Evolutionary conservation across 2,888 invertebrate genomes (phyloP), one percentile per base, ranked within the genome.

Genomic region (Agonopterix heracliana): DNA sequence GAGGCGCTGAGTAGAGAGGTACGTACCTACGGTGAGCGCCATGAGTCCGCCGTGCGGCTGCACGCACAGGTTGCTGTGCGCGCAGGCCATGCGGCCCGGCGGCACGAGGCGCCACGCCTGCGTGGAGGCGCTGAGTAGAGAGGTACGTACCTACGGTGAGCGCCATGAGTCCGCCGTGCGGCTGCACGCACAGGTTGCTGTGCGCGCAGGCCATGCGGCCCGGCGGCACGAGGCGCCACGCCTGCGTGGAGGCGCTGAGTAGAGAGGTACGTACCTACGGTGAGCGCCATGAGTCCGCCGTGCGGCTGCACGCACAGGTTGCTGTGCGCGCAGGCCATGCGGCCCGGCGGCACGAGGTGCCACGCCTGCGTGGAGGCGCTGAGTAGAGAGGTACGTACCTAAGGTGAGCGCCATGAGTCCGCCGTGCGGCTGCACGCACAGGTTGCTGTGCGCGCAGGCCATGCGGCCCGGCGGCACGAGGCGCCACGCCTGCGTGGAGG

Each of bases 181-280:
- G 80, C 69, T 79, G 79, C 66, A 98, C 96, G 85, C 94, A 97
- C 91, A 98, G 93, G 81, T 95, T 95, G 61, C 92, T 92, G 79
- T 96, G 95, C 41, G 92, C 93, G 75, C 97, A 98, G 77, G 95
- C 94, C 61, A 99, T 90, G 66, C 96, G 91, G 9, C 96, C 96
- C 57, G 95, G 93, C 57, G 92, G 91, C 26, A 59, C 48, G 51
- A 75, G 56, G 34, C 77, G 69, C 99, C 99, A 99, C 2, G 95
- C 95, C 87, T 99, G 99, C 45, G 98, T 98, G 12, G 94, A 93
- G 50, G 92, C 91, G 56, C 99, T n/a, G n/a, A n/a, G n/a, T n/a
- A n/a, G n/a, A n/a, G n/a, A n/a, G n/a, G n/a, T n/a, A n/a, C n/a
- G n/a, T n/a, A n/a, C n/a, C n/a, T n/a, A n/a, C n/a, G n/a, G n/a